These are phyloP conservation scores for Heliconius himera DNA, from an alignment of 1,140 invertebrate genomes.

Conservation along the genomic window DNA sequence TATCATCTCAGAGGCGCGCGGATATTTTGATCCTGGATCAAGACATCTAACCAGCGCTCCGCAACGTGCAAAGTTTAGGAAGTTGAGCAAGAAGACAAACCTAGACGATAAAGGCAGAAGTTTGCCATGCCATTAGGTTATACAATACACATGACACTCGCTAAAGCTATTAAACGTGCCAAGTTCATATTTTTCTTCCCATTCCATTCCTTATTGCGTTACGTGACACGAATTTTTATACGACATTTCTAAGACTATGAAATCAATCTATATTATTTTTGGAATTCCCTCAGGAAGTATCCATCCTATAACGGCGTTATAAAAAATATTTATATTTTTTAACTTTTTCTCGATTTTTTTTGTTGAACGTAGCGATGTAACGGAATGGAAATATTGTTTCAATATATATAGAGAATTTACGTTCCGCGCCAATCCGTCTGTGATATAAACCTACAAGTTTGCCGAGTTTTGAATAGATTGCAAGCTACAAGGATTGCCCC, in stretches of 20 bases:
- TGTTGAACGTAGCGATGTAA: slow-evolving; percentile 32
- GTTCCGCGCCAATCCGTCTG: slow-evolving; percentile 57
- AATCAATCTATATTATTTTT: slow-evolving; percentile 56
- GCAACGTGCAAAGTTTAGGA: too few species aligned
- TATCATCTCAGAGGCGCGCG: too few species aligned
- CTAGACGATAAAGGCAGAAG: background rate
- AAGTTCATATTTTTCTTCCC: slow-evolving; percentile 16
- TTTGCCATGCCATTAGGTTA: slow-evolving; percentile 20
- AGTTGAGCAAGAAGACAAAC: too few species aligned
- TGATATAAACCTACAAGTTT: slow-evolving; percentile 73
- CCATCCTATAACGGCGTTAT: slow-evolving; percentile 22
- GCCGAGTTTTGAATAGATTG: slow-evolving; percentile 71
- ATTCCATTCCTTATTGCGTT: slow-evolving; percentile 54
- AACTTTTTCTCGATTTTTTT: slow-evolving; percentile 16
- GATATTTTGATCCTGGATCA: too few species aligned
- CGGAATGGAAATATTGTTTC: slow-evolving; percentile 60
- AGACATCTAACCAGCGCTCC: too few species aligned
- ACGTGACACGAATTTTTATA: slow-evolving; percentile 58
- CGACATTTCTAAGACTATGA: slow-evolving; percentile 41
- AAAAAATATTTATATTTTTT: slow-evolving; percentile 52
- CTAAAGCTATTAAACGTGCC: slow-evolving; percentile 10
- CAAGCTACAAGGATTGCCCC: slow-evolving; percentile 57
- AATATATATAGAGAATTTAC: slow-evolving; percentile 53
- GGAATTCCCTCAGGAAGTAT: slow-evolving; percentile 40
- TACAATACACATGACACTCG: slow-evolving; percentile 1